phyloP scores from a whole-genome alignment of 2,888 invertebrate genomes.

The Elmis aenea region DNA sequence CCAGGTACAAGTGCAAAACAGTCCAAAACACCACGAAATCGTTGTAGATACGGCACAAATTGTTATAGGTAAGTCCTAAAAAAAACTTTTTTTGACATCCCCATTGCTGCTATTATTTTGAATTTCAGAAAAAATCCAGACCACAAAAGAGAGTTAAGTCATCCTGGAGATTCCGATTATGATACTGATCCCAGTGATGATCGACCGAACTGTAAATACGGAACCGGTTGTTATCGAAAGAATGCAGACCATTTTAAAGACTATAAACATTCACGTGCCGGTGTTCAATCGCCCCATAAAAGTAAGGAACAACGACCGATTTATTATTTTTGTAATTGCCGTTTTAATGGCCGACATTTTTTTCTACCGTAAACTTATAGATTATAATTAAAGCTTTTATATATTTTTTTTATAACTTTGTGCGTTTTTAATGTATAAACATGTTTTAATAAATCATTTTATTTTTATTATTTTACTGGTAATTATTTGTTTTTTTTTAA shows the following conservation, averaged over 20 bases:
- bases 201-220: constrained; percentile 55
- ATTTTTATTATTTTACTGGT: neutral
- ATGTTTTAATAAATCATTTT: too few relatives aligned
- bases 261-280: constrained; percentile 48
- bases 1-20: constrained; percentile 12
- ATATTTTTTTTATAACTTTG: too few relatives aligned
- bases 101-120: too few relatives aligned
- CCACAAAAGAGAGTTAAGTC: constrained; percentile 57
- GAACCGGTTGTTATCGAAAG: constrained; percentile 52
- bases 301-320: constrained; percentile 13
- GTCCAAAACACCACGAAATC: constrained; percentile 36
- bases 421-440: too few relatives aligned
- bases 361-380: too few relatives aligned
- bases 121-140: constrained; percentile 54
- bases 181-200: constrained; percentile 40
- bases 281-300: constrained; percentile 10
- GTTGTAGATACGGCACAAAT: constrained; percentile 59
- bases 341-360: neutral
- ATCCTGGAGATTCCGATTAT: constrained; percentile 62
- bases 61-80: constrained; percentile 55
- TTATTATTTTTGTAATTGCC: constrained; percentile 11
- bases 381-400: too few relatives aligned
- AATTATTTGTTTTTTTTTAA: neutral
- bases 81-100: too few relatives aligned
- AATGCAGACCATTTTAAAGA: constrained; percentile 55